phyloP scores from a whole-genome alignment of 2,797 vertebrate species.

The Molothrus ater region DNA sequence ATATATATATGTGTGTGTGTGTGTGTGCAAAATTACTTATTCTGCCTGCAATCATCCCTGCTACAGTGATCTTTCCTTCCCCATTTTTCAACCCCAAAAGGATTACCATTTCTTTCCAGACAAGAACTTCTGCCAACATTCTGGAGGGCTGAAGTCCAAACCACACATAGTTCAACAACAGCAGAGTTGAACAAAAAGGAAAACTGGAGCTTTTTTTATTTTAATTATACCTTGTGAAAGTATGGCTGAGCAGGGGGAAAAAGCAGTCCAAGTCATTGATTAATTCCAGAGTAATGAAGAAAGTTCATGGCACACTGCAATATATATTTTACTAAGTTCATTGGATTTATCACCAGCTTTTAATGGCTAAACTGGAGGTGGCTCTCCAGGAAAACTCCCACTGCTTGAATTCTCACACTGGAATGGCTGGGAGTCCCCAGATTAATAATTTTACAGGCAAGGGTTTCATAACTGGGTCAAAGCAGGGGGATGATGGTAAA shows the following conservation, averaged over 20 bases:
- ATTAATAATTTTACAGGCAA: slow-evolving; percentile 15
- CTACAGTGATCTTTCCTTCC: neutral
- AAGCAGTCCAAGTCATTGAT: slow-evolving; percentile 11
- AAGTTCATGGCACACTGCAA: neutral
- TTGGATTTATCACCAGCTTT: neutral
- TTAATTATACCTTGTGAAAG: slow-evolving; percentile 54
- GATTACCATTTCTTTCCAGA: slow-evolving; percentile 68
- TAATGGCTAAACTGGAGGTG: neutral
- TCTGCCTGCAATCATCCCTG: slow-evolving; percentile 22
- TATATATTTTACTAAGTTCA: neutral
- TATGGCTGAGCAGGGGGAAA: neutral
- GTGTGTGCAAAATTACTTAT: neutral
- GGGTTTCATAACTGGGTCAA: slow-evolving; percentile 41
- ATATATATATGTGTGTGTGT: too few species aligned
- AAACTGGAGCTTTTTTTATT: slow-evolving; percentile 22
- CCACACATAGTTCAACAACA: slow-evolving; percentile 60
- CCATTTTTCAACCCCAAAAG: slow-evolving; percentile 44
- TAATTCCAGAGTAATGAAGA: slow-evolving; percentile 25
- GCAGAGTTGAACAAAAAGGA: slow-evolving; percentile 46
- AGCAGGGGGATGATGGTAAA: neutral
- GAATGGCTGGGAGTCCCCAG: neutral
- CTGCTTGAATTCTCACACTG: neutral
- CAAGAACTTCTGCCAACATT: slow-evolving; percentile 54
- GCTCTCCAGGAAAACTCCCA: neutral
- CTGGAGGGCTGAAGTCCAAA: slow-evolving; percentile 56